Evolutionary conservation across 2,888 invertebrate genomes (phyloP), one percentile per base, ranked within the genome.

Genomic region (Spodoptera littoralis): DNA sequence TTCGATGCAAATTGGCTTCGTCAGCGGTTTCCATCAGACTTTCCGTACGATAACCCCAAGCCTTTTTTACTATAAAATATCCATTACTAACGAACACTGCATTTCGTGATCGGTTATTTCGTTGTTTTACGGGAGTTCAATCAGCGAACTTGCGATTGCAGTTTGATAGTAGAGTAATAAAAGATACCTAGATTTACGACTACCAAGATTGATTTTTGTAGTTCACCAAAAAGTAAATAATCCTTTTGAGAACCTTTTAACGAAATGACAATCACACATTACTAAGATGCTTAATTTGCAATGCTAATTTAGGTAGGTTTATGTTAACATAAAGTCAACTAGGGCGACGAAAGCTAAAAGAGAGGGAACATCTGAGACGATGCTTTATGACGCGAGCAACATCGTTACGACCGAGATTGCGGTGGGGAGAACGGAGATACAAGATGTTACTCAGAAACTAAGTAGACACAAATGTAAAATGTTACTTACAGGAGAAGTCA

Each of bases 331-430:
- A 73, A 79, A 71, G 54, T 72, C 67, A 73, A 74, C 52, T 55
- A 64, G 70, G 56, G 70, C 30, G 22, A 60, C 51, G 53, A 58
- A 52, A 51, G 44, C 56, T 57, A 48, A 66, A 70, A 59, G 47
- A 53, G 50, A 67, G 61, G 44, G 53, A 65, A 64, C 42, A 55
- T 69, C 62, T 36, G 61, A 66, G 62, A 72, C 63, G 66, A 73
- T 72, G 71, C 68, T 82, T 82, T 79, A 81, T 69, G 80, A 75
- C 42, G 57, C 70, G 53, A 63, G 49, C 59, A 62, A 69, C 61
- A 65, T 79, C 79, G 73, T 81, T 73, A 82, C 78, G 77, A 68
- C 72, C 54, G 77, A 81, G 82, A 87, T 86, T 80, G 79, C 76
- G 75, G 63, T 69, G 57, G 70, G 70, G 71, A 66, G 76, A 64